Evolutionary conservation across 2,113 vertebrate genomes (phyloP), one percentile per base, ranked within the genome.

Genomic region (Trachemys scripta): DNA sequence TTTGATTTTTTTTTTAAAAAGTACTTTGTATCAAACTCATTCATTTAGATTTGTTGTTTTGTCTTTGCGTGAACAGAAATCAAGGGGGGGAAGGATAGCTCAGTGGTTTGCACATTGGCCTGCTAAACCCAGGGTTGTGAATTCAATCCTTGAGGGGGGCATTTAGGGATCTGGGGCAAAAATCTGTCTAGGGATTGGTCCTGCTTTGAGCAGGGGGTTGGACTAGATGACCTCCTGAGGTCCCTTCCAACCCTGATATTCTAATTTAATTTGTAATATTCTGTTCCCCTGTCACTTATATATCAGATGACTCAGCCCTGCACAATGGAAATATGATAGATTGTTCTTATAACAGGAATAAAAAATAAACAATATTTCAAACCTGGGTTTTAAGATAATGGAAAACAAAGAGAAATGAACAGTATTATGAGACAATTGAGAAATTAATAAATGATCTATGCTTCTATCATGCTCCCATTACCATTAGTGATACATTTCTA

Each of bases 291-390:
- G 65, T 45, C 7, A 57, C 56, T 65, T 90, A 10, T 87, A 88
- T 92, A 89, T 62, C 82, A 8, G 38, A 89, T 38, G 49, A 72
- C 65, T n/a, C 16, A 38, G 54, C 50, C 8, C 76, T 91, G 19
- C 81, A 35, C 84, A 19, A 62, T 84, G 80, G 88, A 82, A 89
- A 38, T 72, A 79, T 87, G 80, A 76, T 51, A 53, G 9, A 47
- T 81, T 94, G 65, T 49, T 95, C 59, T 62, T 25, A 49, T 82
- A 93, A 87, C 84, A 38, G 80, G 19, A 1, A 17, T 51, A 56
- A 56, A 92, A 91, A 80, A n/a, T 45, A 88, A 87, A 51, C 2
- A 12, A 92, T 6, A 14, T 49, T 96, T 95, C 88, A 88, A 85
- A 80, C 4, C 19, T 25, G 24, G 72, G 42, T 85, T 95, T 94